Conservation (phyloP, 2,113 vertebrate species). For the Phrynosoma blainvillii region DNA sequence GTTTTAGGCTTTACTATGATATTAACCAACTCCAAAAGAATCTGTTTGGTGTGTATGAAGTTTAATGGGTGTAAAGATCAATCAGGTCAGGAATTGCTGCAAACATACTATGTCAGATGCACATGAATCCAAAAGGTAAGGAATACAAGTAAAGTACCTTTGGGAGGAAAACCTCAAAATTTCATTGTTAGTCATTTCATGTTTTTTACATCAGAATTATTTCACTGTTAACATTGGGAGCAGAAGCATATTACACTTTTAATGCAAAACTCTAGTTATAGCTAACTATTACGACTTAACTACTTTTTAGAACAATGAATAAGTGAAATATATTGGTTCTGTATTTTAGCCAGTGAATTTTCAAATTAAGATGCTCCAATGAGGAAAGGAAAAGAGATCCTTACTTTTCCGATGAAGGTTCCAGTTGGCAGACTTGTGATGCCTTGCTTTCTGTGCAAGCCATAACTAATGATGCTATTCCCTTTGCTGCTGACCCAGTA, state of each 20-base stretch:
- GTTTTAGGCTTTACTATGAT: neutral
- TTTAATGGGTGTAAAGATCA: slow-evolving; percentile 44
- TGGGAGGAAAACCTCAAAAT: neutral
- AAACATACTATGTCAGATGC: slow-evolving; percentile 17
- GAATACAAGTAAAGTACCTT: neutral
- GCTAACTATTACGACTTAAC: neutral
- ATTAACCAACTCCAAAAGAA: neutral
- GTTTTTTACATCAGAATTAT: neutral
- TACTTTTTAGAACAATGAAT: neutral
- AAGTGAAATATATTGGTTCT: neutral
- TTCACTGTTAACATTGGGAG: neutral
- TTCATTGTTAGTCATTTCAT: neutral
- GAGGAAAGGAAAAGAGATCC: neutral
- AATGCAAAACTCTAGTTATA: neutral
- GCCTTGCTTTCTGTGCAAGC: fast-evolving
- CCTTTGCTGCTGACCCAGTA: neutral
- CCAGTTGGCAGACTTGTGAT: neutral
- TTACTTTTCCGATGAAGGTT: neutral
- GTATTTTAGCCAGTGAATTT: neutral
- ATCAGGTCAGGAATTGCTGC: neutral
- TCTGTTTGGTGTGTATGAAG: no score
- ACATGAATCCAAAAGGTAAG: slow-evolving; percentile 36
- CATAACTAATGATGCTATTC: neutral
- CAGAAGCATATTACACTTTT: neutral
- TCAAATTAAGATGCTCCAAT: neutral